Evolutionary conservation across 1,140 invertebrate species (phyloP).

Genomic region (Caenorhabditis inopinata): DNA sequence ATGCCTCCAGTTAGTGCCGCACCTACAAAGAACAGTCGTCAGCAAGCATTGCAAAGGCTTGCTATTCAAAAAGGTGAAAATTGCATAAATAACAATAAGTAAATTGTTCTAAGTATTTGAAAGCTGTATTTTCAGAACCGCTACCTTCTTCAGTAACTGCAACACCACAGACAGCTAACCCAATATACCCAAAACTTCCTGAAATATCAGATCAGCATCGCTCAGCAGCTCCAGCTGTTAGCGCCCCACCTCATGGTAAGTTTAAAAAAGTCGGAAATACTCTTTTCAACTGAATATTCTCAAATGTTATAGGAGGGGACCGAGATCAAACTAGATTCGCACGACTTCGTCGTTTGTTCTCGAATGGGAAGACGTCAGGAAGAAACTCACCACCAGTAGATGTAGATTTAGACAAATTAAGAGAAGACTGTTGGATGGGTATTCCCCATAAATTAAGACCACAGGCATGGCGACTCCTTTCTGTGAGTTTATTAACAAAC

Average conservation of each 20-base stretch:
- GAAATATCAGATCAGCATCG: constrained; percentile 41
- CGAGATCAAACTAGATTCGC: constrained; percentile 39
- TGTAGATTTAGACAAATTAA: constrained; percentile 59
- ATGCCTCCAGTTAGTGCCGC: constrained; percentile 43
- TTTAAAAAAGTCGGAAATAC: neutral
- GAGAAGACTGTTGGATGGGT: constrained; percentile 66
- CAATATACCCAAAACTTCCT: constrained; percentile 41
- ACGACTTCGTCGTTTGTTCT: constrained; percentile 38
- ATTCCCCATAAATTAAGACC: constrained; percentile 61
- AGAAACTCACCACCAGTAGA: constrained; percentile 40
- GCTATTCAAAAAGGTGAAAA: constrained; percentile 47
- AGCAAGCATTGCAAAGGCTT: constrained; percentile 42
- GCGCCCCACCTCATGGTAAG: constrained; percentile 8
- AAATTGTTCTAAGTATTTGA: neutral
- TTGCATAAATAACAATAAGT: neutral
- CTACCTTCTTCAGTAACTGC: constrained; percentile 10
- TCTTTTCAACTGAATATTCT: neutral
- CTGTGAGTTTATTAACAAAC: too few relatives aligned
- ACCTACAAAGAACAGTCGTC: constrained; percentile 43
- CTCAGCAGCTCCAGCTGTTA: neutral
- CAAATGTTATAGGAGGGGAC: neutral
- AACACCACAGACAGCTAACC: constrained; percentile 31
- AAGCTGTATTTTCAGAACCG: constrained; percentile 32
- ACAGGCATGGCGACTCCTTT: constrained; percentile 63
- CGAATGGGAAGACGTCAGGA: constrained; percentile 36